Base-by-base conservation (phyloP, 2,888 invertebrate genomes). In the Lasioglossum pauxillum region DNA sequence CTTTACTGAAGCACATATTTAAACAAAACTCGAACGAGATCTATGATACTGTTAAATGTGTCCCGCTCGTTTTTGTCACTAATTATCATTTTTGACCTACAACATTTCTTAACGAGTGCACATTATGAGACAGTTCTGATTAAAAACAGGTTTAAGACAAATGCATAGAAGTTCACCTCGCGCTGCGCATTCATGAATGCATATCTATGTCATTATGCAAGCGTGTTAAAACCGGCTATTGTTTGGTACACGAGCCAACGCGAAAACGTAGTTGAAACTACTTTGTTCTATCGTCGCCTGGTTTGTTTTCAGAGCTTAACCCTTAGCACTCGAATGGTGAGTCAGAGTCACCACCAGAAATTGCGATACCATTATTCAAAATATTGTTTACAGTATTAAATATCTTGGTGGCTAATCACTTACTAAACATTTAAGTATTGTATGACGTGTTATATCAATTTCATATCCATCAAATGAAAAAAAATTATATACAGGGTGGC, bases 151-250 rank as follows among this genome's bases (percentile, higher is more conserved):
- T 75, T 75, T 60, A 2, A 75, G 27, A 38, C 57, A 16, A 10
- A 27, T 19, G 31, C 19, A 19, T 75, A 60, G 60, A 41, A 75
- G 60, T 60, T 75, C 57, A 41, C 41, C 57, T 27, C 27, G n/a
- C 16, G 60, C n/a, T 75, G 75, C 60, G 60, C 75, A 60, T 60
- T 60, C 41, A 12, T 3, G 38, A 60, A 75, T 27, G 27, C 60
- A 19, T 41, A 41, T 75, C 41, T 41, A 10, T 41, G 75, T 2
- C n/a, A 60, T 41, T 75, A 57, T 44, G 60, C 57, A 23, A 27
- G 19, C 60, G 5, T 19, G 27, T 75, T 57, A 19, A 31, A 46
- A 31, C 31, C 16, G 31, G 12, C 31, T 64, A 64, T 64, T 64
- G 64, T 64, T 2, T 14, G 64, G 2, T 31, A 7, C 64, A 12